Base-by-base conservation (phyloP, 2,888 invertebrate genomes). In the Drosophila melanosoma region DNA sequence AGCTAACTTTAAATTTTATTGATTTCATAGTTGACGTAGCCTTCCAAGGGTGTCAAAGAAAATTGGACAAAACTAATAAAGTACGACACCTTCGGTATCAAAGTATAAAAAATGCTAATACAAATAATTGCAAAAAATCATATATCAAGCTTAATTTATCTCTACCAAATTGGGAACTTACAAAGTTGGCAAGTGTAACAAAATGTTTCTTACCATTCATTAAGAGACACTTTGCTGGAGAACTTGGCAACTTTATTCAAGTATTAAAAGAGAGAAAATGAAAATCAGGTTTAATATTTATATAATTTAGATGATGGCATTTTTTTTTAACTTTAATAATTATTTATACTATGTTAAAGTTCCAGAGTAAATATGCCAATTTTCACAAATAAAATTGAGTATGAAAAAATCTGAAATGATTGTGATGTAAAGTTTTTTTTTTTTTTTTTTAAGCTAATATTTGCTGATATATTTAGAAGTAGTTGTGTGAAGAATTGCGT, bases 401-500 rank as follows among this genome's bases (percentile, higher is more conserved):
- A 8, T 53, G 11, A 23, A 23, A 33, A 35, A 8, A 23, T 53
- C 29, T 10, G 7, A n/a, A 15, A 11, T 56, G 17, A 38, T 56
- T 38, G 38, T 5, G 2, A n/a, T 15, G 45, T 15, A 4, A 56
- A 12, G 3, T 29, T 7, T n/a, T 20, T n/a, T 15, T 32, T 33
- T 8, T n/a, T 20, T n/a, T 15, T 32, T 33, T 8, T 11, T 51
- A n/a, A 15, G 15, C 2, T 32, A 12, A 26, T 36, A 42, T 56
- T 56, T 40, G 56, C n/a, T 15, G 6, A 32, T 5, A 15, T 6
- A 20, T 40, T 40, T 20, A 11, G 8, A 32, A 49, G 29, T 29
- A 29, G 59, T 51, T 51, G 35, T 36, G 35, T 48, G 11, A 4
- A 20, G 23, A 45, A 70, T 54, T 48, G 45, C 23, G 36, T 35